Base-by-base conservation (phyloP, 2,888 invertebrate genomes). In the Malacosoma neustria region DNA sequence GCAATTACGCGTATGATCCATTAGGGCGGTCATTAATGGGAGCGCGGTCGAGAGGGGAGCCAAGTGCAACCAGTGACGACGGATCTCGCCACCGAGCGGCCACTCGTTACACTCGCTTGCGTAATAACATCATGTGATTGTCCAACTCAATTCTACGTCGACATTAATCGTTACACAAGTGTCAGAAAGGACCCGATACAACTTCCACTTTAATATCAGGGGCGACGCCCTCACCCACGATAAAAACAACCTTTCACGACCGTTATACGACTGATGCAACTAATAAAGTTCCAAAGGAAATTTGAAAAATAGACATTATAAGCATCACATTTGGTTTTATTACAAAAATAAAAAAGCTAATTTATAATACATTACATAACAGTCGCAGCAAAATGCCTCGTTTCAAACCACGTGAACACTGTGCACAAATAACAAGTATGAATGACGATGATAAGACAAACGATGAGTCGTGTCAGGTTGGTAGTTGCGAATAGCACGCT, bases 381-480 rank as follows among this genome's bases (percentile, higher is more conserved):
- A 84, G 75, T 79, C 74, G 73, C 72, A 74, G 62, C 68, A 72
- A 68, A 71, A 71, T 70, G 71, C 67, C 69, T 69, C 70, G 65
- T 64, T 72, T 70, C 61, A 62, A 63, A 73, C 61, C 74, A 76
- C 74, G 66, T 69, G 73, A 82, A 82, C 81, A 80, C 70, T 72
- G 81, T 82, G 81, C 80, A 75, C 75, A 75, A 77, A 80, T 81
- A 82, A 84, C 82, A 72, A 82, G 75, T 81, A 75, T 71, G 74
- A 72, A 61, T 64, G 61, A 58, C 57, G 63, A 71, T 64, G 63
- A 71, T 69, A 65, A 66, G 51, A 48, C 47, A 48, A 43, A 57
- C 51, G 57, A 64, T 61, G 60, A 63, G 51, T 60, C 41, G 54
- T 56, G 56, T 54, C 46, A 53, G 46, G 49, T 52, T 43, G 53